Percentiles rank a stretch among this genome's conserved stretches.
Conservation (phyloP, 2,888 invertebrate species). For the Chrysopilus asiliformis region DNA sequence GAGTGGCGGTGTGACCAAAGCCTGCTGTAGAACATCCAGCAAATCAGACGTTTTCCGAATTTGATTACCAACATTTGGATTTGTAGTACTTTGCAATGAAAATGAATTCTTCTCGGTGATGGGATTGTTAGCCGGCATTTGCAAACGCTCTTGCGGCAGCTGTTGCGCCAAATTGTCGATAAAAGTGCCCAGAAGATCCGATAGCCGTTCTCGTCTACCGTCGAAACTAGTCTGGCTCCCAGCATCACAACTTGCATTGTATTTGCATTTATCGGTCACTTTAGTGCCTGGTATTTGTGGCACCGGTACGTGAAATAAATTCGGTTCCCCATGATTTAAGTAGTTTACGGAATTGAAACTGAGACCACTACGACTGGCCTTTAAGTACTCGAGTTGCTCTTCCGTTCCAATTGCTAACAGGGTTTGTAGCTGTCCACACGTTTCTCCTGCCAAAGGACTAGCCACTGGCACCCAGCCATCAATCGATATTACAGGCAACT, state of each 20-base stretch:
- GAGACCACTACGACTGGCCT: conserved; percentile 32
- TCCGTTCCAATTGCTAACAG: conserved; percentile 46
- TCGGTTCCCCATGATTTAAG: conserved; percentile 14
- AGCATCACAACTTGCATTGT: conserved; percentile 11
- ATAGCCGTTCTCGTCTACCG: conserved; percentile 7
- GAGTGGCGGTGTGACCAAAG: conserved; percentile 18
- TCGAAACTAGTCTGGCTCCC: conserved; percentile 9
- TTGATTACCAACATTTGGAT: conserved; percentile 8
- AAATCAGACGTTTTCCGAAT: conserved; percentile 28
- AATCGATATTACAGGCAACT: conserved; percentile 46
- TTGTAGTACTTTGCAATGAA: neutral
- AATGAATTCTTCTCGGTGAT: neutral
- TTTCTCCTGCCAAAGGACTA: conserved; percentile 33
- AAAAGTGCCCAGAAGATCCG: conserved; percentile 13
- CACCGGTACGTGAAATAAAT: conserved; percentile 8
- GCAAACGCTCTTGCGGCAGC: conserved; percentile 9
- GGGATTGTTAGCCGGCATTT: neutral
- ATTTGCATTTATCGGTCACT: no score
- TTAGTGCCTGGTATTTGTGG: conserved; percentile 5
- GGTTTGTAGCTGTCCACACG: conserved; percentile 42
- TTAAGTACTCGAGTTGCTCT: conserved; percentile 43
- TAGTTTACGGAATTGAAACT: conserved; percentile 8
- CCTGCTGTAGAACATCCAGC: conserved; percentile 30
- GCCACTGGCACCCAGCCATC: conserved; percentile 45
- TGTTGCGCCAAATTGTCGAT: conserved; percentile 16